A percentile compares a stretch with the other conserved stretches of the same genome.
Evolutionary conservation across 2,888 invertebrate species (phyloP).

Genomic region (Catocala sponsa): DNA sequence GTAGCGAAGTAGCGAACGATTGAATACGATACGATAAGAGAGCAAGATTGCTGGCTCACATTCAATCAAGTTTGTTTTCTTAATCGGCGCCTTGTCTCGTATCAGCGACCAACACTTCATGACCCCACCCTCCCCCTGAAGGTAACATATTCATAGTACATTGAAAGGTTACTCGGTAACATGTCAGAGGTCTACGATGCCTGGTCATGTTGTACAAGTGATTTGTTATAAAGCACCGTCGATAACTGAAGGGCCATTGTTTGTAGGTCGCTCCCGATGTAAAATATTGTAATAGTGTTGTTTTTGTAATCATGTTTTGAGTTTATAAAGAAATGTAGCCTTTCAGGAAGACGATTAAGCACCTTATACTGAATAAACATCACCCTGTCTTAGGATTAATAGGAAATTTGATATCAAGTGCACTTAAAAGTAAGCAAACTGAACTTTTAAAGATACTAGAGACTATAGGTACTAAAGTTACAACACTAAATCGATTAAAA

Average conservation of each 20-base stretch:
- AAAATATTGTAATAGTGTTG: slow-evolving; percentile 67
- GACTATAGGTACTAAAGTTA: not conserved
- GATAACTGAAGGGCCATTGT: slow-evolving; percentile 78
- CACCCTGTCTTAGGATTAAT: not conserved
- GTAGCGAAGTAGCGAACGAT: slow-evolving; percentile 54
- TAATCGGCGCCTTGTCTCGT: slow-evolving; percentile 72
- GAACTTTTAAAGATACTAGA: no score
- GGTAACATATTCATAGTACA: slow-evolving; percentile 22
- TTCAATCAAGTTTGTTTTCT: slow-evolving; percentile 77
- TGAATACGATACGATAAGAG: slow-evolving; percentile 70
- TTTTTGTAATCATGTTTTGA: slow-evolving; percentile 60
- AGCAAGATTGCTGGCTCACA: slow-evolving; percentile 60
- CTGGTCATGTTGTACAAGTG: slow-evolving; percentile 65
- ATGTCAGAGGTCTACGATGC: slow-evolving; percentile 57
- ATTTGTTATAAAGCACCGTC: slow-evolving; percentile 73
- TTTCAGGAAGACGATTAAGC: slow-evolving; percentile 25
- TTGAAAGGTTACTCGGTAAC: slow-evolving; percentile 47
- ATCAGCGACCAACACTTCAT: slow-evolving; percentile 50
- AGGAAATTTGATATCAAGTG: not conserved
- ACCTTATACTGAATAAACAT: slow-evolving; percentile 2
- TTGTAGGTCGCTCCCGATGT: slow-evolving; percentile 67
- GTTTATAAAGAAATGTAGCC: slow-evolving; percentile 31
- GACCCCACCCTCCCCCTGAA: slow-evolving; percentile 50
- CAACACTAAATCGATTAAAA: no score
- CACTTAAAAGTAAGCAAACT: not conserved